Evolutionary conservation across 2,888 invertebrate genomes (phyloP).

Genomic region (Zeuzera pyrina): DNA sequence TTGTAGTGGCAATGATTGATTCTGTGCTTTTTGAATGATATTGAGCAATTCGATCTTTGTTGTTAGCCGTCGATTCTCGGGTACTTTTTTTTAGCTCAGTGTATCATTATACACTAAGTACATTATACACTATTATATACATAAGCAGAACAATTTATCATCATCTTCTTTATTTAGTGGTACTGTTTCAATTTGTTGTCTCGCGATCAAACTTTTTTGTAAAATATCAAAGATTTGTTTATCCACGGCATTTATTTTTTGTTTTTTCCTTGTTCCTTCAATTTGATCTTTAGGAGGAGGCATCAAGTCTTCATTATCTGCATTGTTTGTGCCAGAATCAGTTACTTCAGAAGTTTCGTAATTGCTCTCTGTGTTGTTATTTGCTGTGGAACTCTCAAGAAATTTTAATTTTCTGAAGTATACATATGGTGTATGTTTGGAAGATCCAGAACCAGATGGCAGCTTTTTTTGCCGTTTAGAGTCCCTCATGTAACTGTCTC

Average conservation of each 20-base stretch:
- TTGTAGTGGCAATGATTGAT: background rate
- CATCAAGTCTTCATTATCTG: conserved; percentile 8
- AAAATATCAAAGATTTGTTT: conserved; percentile 9
- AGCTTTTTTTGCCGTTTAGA: conserved; percentile 1
- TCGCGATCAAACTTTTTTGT: conserved; percentile 5
- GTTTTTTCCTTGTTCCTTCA: conserved; percentile 9
- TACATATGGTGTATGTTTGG: conserved; percentile 6
- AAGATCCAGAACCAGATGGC: conserved; percentile 2
- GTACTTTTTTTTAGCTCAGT: too few species aligned
- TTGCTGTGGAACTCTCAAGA: conserved; percentile 5
- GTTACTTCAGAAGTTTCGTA: conserved; percentile 7
- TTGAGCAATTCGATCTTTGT: too few species aligned
- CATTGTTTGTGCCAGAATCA: conserved; percentile 5
- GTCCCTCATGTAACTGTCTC: conserved; percentile 1
- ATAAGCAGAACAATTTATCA: too few species aligned
- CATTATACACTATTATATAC: too few species aligned
- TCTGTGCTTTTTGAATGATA: too few species aligned
- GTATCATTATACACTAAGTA: too few species aligned
- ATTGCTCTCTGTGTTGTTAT: conserved; percentile 7
- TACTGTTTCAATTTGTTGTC: too few species aligned
- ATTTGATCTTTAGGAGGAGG: conserved; percentile 8
- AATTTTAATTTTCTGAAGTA: conserved; percentile 7
- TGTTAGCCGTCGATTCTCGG: too few species aligned
- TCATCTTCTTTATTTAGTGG: too few species aligned
- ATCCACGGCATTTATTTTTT: conserved; percentile 8